A percentile compares a stretch with the other conserved stretches of the same genome.
phyloP scores from a whole-genome alignment of 2,797 vertebrate genomes.

The Galagoides demidoff region DNA sequence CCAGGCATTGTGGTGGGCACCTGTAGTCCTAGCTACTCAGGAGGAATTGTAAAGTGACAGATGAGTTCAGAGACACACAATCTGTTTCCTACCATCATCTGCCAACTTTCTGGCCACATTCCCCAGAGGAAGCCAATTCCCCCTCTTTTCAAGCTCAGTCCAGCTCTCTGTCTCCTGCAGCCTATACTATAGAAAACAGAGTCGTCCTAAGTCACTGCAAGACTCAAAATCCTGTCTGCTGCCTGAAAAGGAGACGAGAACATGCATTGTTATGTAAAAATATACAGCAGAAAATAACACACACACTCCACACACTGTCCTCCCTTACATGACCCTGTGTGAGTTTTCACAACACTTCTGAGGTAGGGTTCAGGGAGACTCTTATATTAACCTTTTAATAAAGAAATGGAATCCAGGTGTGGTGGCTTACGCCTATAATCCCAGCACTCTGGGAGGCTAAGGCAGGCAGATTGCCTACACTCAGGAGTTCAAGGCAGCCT shows the following conservation, averaged over 20 bases:
- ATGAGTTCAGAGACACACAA: background rate
- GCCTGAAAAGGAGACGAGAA: background rate
- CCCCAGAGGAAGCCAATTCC: background rate
- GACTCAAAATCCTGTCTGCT: background rate
- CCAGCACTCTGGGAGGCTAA: too few relatives aligned
- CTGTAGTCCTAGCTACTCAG: too few relatives aligned
- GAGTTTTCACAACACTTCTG: background rate
- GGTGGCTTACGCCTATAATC: too few relatives aligned
- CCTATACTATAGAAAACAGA: background rate
- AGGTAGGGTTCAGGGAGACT: background rate
- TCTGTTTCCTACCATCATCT: background rate
- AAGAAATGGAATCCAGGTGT: background rate
- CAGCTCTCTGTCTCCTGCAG: background rate
- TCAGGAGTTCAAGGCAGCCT: too few relatives aligned
- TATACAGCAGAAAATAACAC: background rate
- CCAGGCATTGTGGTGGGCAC: too few relatives aligned
- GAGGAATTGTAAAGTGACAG: background rate
- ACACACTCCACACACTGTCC: background rate
- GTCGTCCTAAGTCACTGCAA: background rate
- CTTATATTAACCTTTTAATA: background rate
- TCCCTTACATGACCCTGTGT: background rate
- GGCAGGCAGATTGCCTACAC: too few relatives aligned
- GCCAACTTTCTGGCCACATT: background rate
- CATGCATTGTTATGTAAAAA: background rate
- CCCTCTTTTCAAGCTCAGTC: background rate